phyloP scores from a whole-genome alignment of 2,888 invertebrate species.

The Eurytoma adleriae region DNA sequence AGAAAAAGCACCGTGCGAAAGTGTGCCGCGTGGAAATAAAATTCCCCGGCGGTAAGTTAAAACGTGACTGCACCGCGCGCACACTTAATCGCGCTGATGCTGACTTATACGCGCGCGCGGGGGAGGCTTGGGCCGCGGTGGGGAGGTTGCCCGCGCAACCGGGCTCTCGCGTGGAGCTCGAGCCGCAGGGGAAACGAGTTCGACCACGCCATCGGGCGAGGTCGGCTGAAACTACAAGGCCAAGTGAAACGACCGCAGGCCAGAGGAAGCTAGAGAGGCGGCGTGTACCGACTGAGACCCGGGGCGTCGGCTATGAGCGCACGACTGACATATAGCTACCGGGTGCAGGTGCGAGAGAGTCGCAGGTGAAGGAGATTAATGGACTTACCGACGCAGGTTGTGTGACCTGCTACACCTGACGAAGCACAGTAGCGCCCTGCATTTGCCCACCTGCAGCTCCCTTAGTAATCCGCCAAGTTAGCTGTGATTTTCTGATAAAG shows the following conservation, averaged over 20 bases:
- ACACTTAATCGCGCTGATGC: background rate
- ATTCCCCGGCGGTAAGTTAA: conserved; percentile 39
- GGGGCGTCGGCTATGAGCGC: background rate
- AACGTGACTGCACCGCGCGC: conserved; percentile 18
- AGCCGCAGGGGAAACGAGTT: background rate
- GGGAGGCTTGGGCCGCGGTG: background rate
- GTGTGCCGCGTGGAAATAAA: conserved; percentile 45
- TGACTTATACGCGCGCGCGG: background rate
- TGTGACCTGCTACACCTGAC: background rate
- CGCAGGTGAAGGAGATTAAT: conserved; percentile 18
- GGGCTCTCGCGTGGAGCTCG: background rate
- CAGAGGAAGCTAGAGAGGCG: background rate
- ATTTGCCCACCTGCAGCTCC: background rate
- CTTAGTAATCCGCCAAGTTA: no score
- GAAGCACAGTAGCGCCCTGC: no score
- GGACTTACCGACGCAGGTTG: conserved; percentile 46
- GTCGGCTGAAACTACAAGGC: background rate
- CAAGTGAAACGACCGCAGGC: background rate
- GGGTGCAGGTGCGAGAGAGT: conserved; percentile 38
- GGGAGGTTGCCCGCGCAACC: background rate
- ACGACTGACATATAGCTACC: conserved; percentile 38
- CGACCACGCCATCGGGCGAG: conserved; percentile 35
- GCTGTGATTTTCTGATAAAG: no score
- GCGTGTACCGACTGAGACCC: conserved; percentile 37
- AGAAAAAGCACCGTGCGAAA: conserved; percentile 37